Base-by-base conservation (phyloP, 2,797 vertebrate species). In the Rhodeus uyekii region DNA sequence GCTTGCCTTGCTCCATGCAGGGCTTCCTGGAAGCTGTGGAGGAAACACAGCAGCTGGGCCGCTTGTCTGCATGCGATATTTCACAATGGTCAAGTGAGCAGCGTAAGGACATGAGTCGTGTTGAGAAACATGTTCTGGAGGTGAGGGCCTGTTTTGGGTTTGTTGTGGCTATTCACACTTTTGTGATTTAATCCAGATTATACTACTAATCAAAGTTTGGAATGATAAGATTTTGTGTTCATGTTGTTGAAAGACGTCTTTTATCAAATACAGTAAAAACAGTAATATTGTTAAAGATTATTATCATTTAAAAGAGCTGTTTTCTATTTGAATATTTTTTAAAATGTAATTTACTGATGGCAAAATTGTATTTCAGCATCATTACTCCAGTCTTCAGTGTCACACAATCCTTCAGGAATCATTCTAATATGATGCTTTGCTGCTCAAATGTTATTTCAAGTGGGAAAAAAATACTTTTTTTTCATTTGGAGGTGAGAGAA, bases 1-100 rank as follows among this genome's bases (percentile, higher is more conserved):
- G 96, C 77, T 91, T 99, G 87, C 96, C 97, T 46, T 99, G 96
- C 0, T 95, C 96, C 34, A 93, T 98, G 55, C 90, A 93, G 91
- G 93, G 86, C 27, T 95, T 97, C 79, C 90, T 94, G 78, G 92
- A 84, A 42, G 90, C 89, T 34, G 85, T 96, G 42, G 92, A 93
- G 73, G 95, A 95, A 22, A 90, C 85, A 0, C 12, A 92, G 19
- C 93, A 93, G 32, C 84, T 87, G 24, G 93, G 89, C 64, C 91
- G 83, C 0, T 93, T 98, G 88, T 94, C 96, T 0, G 91, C 93
- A 0, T 78, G 50, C 0, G 97, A 98, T 2, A 5, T 98, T 60
- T 80, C 89, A 61, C 96, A 93, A 88, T 99, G 96, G 97, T 94
- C 94, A 12, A 85, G 86, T 0, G 96, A 98, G 89, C 96, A 98